Evolutionary conservation across 2,113 vertebrate genomes (phyloP), one percentile per base, ranked within the genome.

Genomic region (Himantopus leucocephalus): DNA sequence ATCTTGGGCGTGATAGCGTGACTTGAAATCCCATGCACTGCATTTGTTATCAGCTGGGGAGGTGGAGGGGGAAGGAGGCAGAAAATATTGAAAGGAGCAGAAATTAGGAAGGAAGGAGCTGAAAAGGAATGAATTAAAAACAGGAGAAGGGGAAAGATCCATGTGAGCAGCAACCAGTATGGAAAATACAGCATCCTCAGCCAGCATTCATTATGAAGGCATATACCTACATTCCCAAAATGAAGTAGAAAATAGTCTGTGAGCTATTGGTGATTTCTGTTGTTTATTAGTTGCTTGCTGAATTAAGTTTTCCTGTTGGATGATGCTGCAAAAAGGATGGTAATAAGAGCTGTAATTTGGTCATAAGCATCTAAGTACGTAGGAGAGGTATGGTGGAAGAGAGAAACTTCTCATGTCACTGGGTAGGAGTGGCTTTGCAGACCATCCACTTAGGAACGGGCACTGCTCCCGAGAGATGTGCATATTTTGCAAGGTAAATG

Each of bases 201-300:
- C 2, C 23, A n/a, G 8, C 22, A 5, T 4, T 8, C 16, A 0
- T 37, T 32, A 0, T 3, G 30, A 34, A 30, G 15, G 15, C 12
- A 1, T 0, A 8, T 8, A 13, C 17, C 20, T 48, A 7, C 14
- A 2, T 37, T 66, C 12, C 93, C 74, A 5, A 22, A 55, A 30
- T 6, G 41, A 48, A 47, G 34, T 23, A 39, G 29, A 34, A 34
- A n/a, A 15, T 14, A 18, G 13, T 15, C 53, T 68, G 24, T 17
- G 74, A 82, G 52, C 8, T 34, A 1, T 3, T 4, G 1, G 55
- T 48, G 76, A 34, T 19, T 52, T 41, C 29, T 45, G 9, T 22
- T 62, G 3, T 35, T 53, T 35, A n/a, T 21, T 22, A 29, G 29
- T 21, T 62, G 34, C 55, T 62, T 58, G 26, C 48, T 88, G 73